Base-by-base conservation (phyloP, 2,888 invertebrate species). In the Bombylius major region DNA sequence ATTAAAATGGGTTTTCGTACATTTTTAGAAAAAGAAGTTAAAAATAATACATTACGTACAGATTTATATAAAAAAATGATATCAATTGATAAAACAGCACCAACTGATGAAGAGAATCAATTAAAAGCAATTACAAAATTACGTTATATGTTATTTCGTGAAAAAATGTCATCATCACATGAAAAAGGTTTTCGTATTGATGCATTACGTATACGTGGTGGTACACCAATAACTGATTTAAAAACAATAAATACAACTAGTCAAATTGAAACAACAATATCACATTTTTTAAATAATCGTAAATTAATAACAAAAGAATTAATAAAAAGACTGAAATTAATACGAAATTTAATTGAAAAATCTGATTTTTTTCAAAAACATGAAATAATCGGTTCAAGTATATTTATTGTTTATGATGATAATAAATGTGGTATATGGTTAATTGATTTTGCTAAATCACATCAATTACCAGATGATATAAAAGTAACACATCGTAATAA, bases 11-110 rank as follows among this genome's bases (percentile, higher is more conserved):
- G 98, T 48, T 89, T 89, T 4, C 82, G 96, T 66, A 98, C 97
- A 31, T 98, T 97, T 74, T 79, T 96, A 46, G 97, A 98, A 74
- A 86, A 87, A 4, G 98, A 98, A 78, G 97, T 97, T 47, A 84
- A 84, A 68, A 97, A 96, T 69, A 84, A 83, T 33, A 83, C 82
- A 49, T 84, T 90, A 23, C 81, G 97, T 51, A 69, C 80, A 5
- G 98, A 98, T 75, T 79, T 98, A 44, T 98, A 95, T 72, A 85
- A 91, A 65, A 98, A 98, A 79, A 97, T 98, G 96, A 81, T 96
- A 46, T 84, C 87, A 7, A 82, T 98, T 14, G 94, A 97, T 71
- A 87, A 89, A 0, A 78, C 74, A 56, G 94, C 92, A 4, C 95
- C 96, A 32, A 93, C 89, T 7, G 76, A 78, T 53, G 86, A 87